Percentiles rank a stretch among this genome's conserved stretches.
phyloP scores from a whole-genome alignment of 1,140 invertebrate genomes.

The Monomorium pharaonis region DNA sequence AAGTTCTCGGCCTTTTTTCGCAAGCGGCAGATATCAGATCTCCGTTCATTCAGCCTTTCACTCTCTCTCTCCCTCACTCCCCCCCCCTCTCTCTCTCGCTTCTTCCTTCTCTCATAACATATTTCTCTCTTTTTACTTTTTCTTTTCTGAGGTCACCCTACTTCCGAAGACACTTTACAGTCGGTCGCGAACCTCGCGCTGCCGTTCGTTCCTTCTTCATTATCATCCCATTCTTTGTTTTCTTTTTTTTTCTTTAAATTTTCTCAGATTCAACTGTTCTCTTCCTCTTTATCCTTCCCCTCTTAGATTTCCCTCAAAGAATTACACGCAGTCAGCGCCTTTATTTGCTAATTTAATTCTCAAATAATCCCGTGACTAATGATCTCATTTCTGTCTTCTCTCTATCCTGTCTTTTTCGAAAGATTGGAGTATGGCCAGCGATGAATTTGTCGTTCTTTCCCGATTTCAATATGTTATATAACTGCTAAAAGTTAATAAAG shows the following conservation, averaged over 20 bases:
- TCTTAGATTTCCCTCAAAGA: background rate
- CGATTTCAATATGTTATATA: conserved; percentile 3
- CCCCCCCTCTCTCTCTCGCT: background rate
- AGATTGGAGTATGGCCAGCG: background rate
- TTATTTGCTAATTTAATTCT: conserved; percentile 65
- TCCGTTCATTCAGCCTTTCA: conserved; percentile 6
- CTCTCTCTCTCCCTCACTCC: background rate
- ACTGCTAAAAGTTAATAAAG: background rate
- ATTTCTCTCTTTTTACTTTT: background rate
- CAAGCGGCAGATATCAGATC: conserved; percentile 55
- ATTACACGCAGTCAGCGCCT: conserved; percentile 37
- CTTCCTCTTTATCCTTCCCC: conserved; percentile 15
- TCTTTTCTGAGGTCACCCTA: conserved; percentile 15
- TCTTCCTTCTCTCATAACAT: background rate
- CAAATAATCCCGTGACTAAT: conserved; percentile 70
- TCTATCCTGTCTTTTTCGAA: background rate
- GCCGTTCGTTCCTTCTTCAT: conserved; percentile 27
- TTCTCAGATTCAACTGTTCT: conserved; percentile 1
- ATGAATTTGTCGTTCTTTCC: background rate
- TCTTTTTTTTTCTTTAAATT: background rate
- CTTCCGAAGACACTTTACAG: conserved; percentile 32
- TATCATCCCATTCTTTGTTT: background rate
- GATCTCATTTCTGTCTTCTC: conserved; percentile 50
- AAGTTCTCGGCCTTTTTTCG: conserved; percentile 57
- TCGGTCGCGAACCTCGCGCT: conserved; percentile 10